These are phyloP conservation scores for Thunnus thynnus DNA, from an alignment of 2,113 vertebrate species.

Conservation along the genomic window DNA sequence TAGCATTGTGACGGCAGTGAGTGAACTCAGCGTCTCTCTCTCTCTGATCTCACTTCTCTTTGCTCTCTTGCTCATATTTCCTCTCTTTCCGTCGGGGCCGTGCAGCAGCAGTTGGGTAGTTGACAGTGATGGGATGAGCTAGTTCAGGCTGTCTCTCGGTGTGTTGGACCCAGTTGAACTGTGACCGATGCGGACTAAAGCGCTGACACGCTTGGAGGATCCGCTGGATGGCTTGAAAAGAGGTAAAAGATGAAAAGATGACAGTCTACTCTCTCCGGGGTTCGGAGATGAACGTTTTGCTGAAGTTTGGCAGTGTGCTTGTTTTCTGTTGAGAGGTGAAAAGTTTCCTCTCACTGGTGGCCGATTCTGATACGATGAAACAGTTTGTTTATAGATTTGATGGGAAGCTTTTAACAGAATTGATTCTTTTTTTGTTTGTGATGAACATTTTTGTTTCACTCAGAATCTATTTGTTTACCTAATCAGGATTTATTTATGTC, in stretches of 20 bases:
- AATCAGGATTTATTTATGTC: too few species aligned
- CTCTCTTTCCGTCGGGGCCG: constrained; percentile 10
- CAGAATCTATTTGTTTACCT: too few species aligned
- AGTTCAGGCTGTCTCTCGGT: constrained; percentile 37
- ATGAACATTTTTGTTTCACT: too few species aligned
- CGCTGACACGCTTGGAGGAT: constrained; percentile 52
- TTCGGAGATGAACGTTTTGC: too few species aligned
- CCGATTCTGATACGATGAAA: too few species aligned
- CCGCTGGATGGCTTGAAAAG: constrained; percentile 53
- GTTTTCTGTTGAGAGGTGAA: too few species aligned
- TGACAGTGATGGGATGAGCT: constrained; percentile 50
- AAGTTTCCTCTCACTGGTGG: too few species aligned
- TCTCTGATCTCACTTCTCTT: constrained; percentile 69
- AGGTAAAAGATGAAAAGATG: constrained; percentile 68
- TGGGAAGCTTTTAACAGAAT: too few species aligned
- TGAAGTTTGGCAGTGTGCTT: background rate
- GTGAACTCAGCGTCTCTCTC: too few species aligned
- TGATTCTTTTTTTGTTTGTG: too few species aligned
- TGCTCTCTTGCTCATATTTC: constrained; percentile 31
- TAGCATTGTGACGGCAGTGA: constrained; percentile 61
- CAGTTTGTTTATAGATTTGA: too few species aligned
- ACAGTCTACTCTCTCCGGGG: background rate
- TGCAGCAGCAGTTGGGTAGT: constrained; percentile 1
- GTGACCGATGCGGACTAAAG: constrained; percentile 79
- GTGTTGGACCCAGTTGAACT: constrained; percentile 28